A percentile compares a stretch with the other conserved stretches of the same genome.
Conservation (phyloP, 1,140 invertebrate species). For the Drosophila yakuba region DNA sequence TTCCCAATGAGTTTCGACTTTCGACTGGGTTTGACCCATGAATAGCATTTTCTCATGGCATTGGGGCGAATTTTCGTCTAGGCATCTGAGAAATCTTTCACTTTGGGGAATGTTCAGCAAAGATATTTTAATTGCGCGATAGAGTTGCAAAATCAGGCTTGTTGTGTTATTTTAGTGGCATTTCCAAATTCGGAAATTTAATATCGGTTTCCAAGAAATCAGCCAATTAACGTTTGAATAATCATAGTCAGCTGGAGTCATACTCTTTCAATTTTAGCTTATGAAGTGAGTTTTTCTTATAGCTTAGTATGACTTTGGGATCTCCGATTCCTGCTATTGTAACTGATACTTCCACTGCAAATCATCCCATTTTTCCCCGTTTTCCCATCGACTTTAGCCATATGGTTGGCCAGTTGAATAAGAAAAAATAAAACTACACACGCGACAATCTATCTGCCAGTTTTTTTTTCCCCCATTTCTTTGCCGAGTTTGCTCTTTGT, state of each 20-base stretch:
- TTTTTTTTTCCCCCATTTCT: not conserved
- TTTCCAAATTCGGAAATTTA: constrained; percentile 1
- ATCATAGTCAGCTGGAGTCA: not conserved
- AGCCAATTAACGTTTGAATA: not conserved
- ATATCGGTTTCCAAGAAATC: constrained; percentile 1
- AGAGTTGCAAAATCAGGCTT: constrained; percentile 14
- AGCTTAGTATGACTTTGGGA: not conserved
- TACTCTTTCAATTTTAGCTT: no score
- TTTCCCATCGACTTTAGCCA: not conserved
- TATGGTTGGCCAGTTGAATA: constrained; percentile 8
- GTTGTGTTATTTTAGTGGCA: not conserved
- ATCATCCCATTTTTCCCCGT: not conserved
- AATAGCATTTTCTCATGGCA: constrained; percentile 4
- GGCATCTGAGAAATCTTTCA: constrained; percentile 33
- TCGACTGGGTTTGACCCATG: constrained; percentile 35
- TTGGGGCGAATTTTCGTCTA: constrained; percentile 4
- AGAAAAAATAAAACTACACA: constrained; percentile 39
- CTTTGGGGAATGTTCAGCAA: constrained; percentile 5
- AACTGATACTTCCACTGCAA: not conserved
- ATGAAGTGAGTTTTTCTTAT: not conserved
- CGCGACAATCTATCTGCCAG: constrained; percentile 39
- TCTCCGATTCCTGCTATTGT: not conserved
- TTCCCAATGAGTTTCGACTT: constrained; percentile 49
- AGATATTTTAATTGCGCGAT: constrained; percentile 30
- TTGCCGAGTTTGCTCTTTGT: constrained; percentile 43